These are phyloP conservation scores for Hypomecis atomaria DNA, from an alignment of 2,888 invertebrate species.

Conservation along the genomic window DNA sequence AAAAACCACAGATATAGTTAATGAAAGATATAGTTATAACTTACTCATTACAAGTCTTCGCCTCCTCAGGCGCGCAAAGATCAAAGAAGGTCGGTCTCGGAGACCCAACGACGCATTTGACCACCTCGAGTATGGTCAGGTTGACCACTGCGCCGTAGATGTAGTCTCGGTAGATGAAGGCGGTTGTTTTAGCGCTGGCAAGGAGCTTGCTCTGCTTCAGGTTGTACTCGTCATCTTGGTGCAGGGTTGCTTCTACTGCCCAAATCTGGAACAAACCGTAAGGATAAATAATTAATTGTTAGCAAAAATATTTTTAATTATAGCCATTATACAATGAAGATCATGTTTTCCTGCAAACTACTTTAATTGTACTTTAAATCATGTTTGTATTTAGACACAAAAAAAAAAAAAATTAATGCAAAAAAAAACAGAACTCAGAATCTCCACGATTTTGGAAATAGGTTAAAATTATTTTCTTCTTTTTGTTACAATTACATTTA, in stretches of 20 bases:
- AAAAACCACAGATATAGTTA: too few species aligned
- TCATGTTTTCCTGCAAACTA: too few species aligned
- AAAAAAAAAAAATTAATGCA: too few species aligned
- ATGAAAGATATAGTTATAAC: constrained; percentile 44
- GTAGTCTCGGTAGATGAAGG: constrained; percentile 85
- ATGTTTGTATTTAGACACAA: too few species aligned
- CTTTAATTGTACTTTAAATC: too few species aligned
- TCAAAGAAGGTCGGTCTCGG: constrained; percentile 91
- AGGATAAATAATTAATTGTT: not conserved
- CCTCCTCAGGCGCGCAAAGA: constrained; percentile 88
- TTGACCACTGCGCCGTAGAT: constrained; percentile 86
- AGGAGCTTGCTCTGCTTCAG: constrained; percentile 72
- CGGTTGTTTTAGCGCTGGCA: constrained; percentile 71
- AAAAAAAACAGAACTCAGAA: too few species aligned
- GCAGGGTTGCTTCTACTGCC: constrained; percentile 72
- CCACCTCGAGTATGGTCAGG: constrained; percentile 85
- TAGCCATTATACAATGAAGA: too few species aligned
- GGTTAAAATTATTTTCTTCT: too few species aligned
- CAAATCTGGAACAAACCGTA: constrained; percentile 65
- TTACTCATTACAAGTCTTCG: constrained; percentile 85
- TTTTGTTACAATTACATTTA: too few species aligned
- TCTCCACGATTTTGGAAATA: too few species aligned
- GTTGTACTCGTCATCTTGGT: constrained; percentile 73
- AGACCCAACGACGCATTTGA: constrained; percentile 88
- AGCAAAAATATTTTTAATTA: not conserved